Conservation (phyloP, 2,113 vertebrate species). For the Rhynchopsitta pachyrhyncha region DNA sequence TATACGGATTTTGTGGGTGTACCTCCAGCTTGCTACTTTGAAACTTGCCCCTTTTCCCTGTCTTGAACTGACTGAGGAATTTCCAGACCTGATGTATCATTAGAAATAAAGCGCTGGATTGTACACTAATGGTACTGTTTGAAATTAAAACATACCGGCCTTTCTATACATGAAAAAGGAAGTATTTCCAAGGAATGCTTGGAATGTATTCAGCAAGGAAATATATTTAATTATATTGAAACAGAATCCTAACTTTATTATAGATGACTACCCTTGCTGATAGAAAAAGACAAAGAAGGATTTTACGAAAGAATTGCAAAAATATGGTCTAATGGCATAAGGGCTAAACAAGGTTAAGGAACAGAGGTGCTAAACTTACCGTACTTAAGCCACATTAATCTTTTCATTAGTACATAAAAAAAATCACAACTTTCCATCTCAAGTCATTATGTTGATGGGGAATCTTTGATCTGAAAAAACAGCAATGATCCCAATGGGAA, state of each 20-base stretch:
- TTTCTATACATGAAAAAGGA: conserved; percentile 63
- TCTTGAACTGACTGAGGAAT: conserved; percentile 44
- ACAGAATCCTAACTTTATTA: conserved; percentile 75
- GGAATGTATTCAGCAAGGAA: conserved; percentile 72
- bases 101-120: conserved; percentile 62
- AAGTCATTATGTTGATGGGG: conserved; percentile 48
- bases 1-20: conserved; percentile 3
- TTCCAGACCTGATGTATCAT: conserved; percentile 42
- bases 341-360: conserved; percentile 35
- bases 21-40: conserved; percentile 37
- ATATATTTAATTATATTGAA: conserved; percentile 75
- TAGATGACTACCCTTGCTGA: conserved; percentile 17
- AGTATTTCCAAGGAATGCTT: conserved; percentile 73
- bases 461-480: conserved; percentile 76
- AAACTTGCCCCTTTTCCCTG: conserved; percentile 38
- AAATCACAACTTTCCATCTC: conserved; percentile 52
- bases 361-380: conserved; percentile 38
- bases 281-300: conserved; percentile 37
- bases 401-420: conserved; percentile 56
- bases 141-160: conserved; percentile 70
- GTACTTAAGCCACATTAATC: conserved; percentile 42
- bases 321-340: conserved; percentile 19
- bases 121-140: conserved; percentile 46
- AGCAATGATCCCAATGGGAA: conserved; percentile 79
- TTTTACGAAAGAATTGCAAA: conserved; percentile 36